phyloP scores from a whole-genome alignment of 1,140 invertebrate species.

The Adoxophyes honmai region DNA sequence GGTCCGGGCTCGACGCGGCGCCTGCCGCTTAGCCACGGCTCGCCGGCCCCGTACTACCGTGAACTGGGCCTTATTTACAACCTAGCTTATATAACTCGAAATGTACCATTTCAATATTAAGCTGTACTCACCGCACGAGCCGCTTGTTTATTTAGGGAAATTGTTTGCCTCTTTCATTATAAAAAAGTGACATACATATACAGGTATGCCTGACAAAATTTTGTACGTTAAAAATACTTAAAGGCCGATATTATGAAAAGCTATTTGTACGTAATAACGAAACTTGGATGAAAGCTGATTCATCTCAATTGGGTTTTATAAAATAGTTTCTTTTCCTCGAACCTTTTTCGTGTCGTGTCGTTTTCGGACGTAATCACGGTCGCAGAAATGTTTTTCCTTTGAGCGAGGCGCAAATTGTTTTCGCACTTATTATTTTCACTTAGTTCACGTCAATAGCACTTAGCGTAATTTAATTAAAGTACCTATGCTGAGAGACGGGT shows the following conservation, averaged over 20 bases:
- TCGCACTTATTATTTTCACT: neutral
- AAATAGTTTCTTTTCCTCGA: neutral
- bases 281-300: neutral
- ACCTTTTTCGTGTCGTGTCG: neutral
- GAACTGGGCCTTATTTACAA: neutral
- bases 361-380: neutral
- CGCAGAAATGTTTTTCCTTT: neutral
- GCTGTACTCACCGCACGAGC: too few species aligned
- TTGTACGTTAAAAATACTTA: too few species aligned
- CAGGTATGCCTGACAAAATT: too few species aligned
- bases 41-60: neutral
- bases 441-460: neutral
- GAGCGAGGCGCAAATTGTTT: neutral
- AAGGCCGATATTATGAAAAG: too few species aligned
- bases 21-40: neutral
- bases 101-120: too few species aligned
- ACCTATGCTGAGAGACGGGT: neutral
- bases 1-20: neutral
- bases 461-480: neutral
- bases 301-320: slow-evolving; percentile 1
- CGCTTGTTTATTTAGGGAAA: too few species aligned
- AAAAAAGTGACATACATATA: too few species aligned
- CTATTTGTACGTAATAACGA: too few species aligned
- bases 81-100: too few species aligned
- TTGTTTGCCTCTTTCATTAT: too few species aligned